Conservation (phyloP, 2,888 invertebrate genomes). For the Limnephilus lunatus region DNA sequence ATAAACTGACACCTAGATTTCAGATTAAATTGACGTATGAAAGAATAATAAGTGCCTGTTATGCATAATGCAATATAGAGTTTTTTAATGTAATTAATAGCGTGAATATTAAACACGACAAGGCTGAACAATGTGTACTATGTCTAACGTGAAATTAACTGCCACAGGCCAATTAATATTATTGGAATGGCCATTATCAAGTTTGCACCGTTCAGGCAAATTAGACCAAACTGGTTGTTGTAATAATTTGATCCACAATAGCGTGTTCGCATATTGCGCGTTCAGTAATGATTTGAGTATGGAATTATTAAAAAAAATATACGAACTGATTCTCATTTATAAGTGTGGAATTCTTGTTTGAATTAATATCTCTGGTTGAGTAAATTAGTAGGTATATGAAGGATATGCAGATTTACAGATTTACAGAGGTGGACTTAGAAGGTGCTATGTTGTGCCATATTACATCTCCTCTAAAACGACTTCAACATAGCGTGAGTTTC, state of each 20-base stretch:
- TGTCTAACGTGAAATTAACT: neutral
- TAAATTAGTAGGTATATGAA: neutral
- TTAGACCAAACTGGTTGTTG: neutral
- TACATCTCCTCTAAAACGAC: too few species aligned
- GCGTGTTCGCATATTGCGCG: neutral
- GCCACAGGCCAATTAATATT: neutral
- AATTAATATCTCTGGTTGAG: neutral
- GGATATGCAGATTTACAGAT: neutral
- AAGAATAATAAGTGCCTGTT: neutral
- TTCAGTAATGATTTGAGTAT: neutral
- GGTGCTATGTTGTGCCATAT: too few species aligned
- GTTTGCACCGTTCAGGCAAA: constrained; percentile 11
- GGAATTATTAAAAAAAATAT: neutral
- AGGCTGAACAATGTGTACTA: neutral
- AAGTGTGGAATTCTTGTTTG: neutral
- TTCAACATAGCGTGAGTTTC: too few species aligned
- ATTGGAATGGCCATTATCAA: neutral
- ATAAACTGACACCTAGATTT: neutral
- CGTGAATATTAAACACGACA: neutral
- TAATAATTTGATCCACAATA: neutral
- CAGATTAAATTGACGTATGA: neutral
- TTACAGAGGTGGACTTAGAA: neutral
- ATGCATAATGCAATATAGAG: neutral
- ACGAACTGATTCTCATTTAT: neutral
- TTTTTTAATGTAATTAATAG: neutral